These are phyloP conservation scores for Mungos mungo DNA, from an alignment of 2,113 vertebrate genomes.

Conservation along the genomic window DNA sequence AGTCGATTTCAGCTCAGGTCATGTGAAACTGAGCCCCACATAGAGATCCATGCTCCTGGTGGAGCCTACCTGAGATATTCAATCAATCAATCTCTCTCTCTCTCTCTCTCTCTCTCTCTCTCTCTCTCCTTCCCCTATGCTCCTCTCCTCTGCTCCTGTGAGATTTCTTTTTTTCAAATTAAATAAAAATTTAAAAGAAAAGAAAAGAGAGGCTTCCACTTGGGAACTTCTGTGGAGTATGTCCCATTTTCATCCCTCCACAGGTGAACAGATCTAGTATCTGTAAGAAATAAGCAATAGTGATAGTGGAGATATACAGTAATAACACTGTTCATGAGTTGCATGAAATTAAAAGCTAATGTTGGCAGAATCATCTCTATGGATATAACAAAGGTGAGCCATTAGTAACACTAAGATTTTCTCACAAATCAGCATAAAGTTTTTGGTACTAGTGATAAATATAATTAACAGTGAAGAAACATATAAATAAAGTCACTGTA, in stretches of 20 bases:
- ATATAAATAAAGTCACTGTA: not conserved
- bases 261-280: not conserved
- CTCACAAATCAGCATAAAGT: not conserved
- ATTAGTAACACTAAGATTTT: not conserved
- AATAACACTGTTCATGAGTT: not conserved
- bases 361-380: not conserved
- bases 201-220: not conserved
- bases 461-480: not conserved
- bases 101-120: no score
- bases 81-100: no score
- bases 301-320: not conserved
- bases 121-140: no score
- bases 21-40: no score
- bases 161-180: no score
- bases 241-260: not conserved
- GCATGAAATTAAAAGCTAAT: not conserved
- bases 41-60: no score
- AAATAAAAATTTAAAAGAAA: no score
- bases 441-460: not conserved
- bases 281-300: not conserved
- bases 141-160: no score
- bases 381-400: not conserved
- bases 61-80: no score
- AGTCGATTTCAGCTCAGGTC: no score
- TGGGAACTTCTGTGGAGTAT: not conserved